Conservation (phyloP, 1,140 invertebrate species). For the Cydia fagiglandana region DNA sequence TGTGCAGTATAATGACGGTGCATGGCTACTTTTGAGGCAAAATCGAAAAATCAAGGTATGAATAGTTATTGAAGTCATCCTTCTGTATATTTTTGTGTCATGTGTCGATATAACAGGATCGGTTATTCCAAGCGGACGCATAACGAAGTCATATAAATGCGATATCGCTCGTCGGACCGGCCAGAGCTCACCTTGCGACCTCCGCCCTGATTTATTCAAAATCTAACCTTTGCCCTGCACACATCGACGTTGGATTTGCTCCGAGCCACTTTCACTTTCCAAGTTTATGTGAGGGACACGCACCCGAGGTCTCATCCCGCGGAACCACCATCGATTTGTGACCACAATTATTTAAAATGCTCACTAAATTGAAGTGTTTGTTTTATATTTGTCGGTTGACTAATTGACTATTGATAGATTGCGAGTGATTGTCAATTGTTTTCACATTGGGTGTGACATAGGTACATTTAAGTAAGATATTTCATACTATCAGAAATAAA, state of each 20-base stretch:
- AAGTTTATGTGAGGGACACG: conserved; percentile 35
- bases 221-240: conserved; percentile 38
- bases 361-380: neutral
- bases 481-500: too few relatives aligned
- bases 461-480: too few relatives aligned
- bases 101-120: conserved; percentile 34
- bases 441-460: neutral
- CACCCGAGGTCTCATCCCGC: neutral
- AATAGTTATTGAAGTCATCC: neutral
- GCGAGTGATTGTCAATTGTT: neutral
- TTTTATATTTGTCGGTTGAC: neutral
- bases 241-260: conserved; percentile 40
- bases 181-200: conserved; percentile 44
- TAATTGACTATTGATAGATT: neutral
- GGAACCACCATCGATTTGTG: conserved; percentile 1
- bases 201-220: conserved; percentile 50
- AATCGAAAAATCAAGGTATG: too few relatives aligned
- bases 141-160: conserved; percentile 53
- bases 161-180: conserved; percentile 40
- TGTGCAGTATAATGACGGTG: too few relatives aligned
- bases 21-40: too few relatives aligned
- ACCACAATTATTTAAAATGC: neutral
- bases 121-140: conserved; percentile 34
- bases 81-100: neutral
- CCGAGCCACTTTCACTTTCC: conserved; percentile 38